phyloP scores from a whole-genome alignment of 2,797 vertebrate genomes.

The Passerculus sandwichensis region DNA sequence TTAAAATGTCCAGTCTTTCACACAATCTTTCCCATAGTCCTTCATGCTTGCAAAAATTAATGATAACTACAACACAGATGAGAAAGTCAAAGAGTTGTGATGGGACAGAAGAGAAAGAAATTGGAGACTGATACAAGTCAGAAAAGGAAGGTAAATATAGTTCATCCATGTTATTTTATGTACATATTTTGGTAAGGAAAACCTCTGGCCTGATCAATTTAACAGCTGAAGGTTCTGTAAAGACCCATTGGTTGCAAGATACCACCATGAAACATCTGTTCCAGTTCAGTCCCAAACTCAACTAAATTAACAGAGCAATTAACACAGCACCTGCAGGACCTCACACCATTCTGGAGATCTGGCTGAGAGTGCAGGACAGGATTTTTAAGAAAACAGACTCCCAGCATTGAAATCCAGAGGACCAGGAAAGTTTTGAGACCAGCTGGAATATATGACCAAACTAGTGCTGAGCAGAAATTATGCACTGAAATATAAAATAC shows the following conservation, averaged over 20 bases:
- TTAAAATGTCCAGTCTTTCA: background rate
- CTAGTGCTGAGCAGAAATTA: background rate
- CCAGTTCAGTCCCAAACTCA: background rate
- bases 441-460: background rate
- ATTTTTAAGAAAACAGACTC: background rate
- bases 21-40: background rate
- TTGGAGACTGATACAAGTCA: background rate
- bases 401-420: background rate
- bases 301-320: background rate
- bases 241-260: background rate
- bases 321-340: background rate
- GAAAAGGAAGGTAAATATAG: background rate
- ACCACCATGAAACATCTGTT: background rate
- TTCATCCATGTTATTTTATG: background rate
- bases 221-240: background rate
- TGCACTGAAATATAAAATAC: background rate
- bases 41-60: background rate
- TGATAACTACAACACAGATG: background rate
- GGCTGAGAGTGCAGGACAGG: accelerated
- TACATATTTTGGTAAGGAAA: background rate
- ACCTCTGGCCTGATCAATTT: background rate
- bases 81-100: background rate
- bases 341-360: background rate
- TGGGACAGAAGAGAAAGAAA: background rate
- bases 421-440: background rate